Evolutionary conservation across 2,113 vertebrate species (phyloP).

Genomic region (Micromys minutus): DNA sequence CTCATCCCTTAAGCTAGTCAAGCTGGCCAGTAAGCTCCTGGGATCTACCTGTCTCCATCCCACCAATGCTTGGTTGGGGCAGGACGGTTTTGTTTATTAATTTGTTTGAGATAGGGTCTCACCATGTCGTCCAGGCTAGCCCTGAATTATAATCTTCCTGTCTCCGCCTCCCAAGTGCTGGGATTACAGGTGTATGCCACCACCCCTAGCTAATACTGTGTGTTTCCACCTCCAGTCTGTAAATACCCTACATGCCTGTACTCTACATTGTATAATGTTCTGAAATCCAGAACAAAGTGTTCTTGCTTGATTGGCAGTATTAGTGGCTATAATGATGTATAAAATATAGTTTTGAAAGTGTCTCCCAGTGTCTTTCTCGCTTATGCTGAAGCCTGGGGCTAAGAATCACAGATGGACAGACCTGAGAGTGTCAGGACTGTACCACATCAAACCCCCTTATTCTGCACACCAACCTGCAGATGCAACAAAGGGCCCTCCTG

Average conservation of each 20-base stretch:
- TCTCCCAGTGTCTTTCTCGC: neutral
- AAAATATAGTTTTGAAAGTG: slow-evolving; percentile 14
- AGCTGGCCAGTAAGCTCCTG: neutral
- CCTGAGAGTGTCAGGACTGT: neutral
- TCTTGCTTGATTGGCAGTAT: neutral
- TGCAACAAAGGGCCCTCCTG: neutral
- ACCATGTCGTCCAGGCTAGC: neutral
- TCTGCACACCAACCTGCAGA: neutral
- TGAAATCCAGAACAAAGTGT: neutral
- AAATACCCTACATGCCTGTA: neutral
- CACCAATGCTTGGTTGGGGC: too few species aligned
- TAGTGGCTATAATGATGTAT: neutral
- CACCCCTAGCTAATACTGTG: neutral
- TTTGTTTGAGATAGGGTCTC: neutral
- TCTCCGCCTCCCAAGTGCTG: too few species aligned
- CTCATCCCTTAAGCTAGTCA: neutral
- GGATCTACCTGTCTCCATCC: too few species aligned
- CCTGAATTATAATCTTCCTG: neutral
- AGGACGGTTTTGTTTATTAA: neutral
- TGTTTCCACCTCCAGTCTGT: neutral
- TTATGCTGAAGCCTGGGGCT: neutral
- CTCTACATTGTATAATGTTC: neutral
- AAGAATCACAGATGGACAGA: neutral
- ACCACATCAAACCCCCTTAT: neutral
- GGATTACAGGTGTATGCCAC: neutral